A percentile compares a stretch with the other conserved stretches of the same genome.
phyloP scores from a whole-genome alignment of 2,888 invertebrate genomes.

The Erebia aethiops region DNA sequence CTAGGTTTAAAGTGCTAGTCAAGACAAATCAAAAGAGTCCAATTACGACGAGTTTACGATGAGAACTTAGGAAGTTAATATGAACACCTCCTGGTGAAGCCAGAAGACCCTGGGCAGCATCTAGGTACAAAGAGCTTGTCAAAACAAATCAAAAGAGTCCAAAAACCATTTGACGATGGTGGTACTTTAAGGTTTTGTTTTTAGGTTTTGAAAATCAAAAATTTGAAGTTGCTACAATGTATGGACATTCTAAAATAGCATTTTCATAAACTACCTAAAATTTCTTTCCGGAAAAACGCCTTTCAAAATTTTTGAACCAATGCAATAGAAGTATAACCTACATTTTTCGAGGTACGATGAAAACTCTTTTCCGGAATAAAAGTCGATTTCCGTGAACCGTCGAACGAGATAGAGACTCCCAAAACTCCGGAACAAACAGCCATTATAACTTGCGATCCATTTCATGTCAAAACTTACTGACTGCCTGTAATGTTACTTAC shows the following conservation, averaged over 20 bases:
- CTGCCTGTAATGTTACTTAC: not conserved
- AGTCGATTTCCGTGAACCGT: not conserved
- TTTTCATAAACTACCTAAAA: not conserved
- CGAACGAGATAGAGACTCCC: not conserved
- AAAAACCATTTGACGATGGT: too few relatives aligned
- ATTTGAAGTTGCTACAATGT: too few relatives aligned
- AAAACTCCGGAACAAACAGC: conserved; percentile 13
- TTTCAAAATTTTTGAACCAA: not conserved
- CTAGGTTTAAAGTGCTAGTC: too few relatives aligned
- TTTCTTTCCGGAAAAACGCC: not conserved
- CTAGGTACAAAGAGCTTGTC: too few relatives aligned
- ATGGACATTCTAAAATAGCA: not conserved
- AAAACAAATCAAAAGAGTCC: too few relatives aligned
- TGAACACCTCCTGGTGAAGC: too few relatives aligned
- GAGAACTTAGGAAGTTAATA: too few relatives aligned
- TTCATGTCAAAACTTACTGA: conserved; percentile 3
- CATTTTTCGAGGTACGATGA: not conserved
- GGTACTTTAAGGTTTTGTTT: too few relatives aligned
- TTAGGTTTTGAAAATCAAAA: too few relatives aligned
- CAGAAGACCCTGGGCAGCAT: too few relatives aligned
- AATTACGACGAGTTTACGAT: too few relatives aligned
- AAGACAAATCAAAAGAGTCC: too few relatives aligned
- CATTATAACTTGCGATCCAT: not conserved
- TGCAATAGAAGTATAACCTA: not conserved
- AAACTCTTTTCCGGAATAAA: conserved; percentile 4